Conservation (phyloP, 1,140 invertebrate genomes). For the Xylocopa sonorina region DNA sequence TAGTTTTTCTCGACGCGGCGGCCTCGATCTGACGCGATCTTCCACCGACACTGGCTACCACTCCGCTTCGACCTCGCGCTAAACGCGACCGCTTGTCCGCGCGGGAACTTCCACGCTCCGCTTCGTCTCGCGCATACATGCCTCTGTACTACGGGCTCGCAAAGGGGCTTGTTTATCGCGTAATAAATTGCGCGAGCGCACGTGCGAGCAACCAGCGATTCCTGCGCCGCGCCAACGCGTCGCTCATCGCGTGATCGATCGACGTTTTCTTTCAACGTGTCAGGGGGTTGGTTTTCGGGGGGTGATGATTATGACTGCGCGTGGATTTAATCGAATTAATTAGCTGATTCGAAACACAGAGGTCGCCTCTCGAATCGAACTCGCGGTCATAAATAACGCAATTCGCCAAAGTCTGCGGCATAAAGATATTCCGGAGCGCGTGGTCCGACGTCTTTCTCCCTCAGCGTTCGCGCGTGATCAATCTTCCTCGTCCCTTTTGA, state of each 20-base stretch:
- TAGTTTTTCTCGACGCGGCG: conserved; percentile 70
- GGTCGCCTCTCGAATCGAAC: background rate
- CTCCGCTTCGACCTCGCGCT: conserved; percentile 23
- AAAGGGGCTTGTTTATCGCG: conserved; percentile 61
- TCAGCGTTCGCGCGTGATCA: background rate
- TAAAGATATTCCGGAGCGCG: conserved; percentile 4
- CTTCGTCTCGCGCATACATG: conserved; percentile 32
- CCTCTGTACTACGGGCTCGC: conserved; percentile 4
- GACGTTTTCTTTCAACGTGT: background rate
- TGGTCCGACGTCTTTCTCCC: background rate
- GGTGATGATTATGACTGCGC: too few species aligned
- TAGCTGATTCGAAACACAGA: background rate
- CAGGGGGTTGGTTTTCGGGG: too few species aligned
- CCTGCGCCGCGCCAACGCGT: conserved; percentile 17
- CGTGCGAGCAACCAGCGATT: conserved; percentile 47
- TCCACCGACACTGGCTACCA: conserved; percentile 15
- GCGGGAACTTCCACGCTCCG: conserved; percentile 8
- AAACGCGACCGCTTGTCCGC: conserved; percentile 42
- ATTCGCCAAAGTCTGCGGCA: conserved; percentile 1
- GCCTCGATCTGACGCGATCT: conserved; percentile 71
- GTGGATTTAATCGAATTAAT: too few species aligned
- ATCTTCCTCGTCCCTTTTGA: conserved; percentile 24
- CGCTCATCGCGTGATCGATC: conserved; percentile 48
- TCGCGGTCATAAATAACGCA: background rate
- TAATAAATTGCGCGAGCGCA: conserved; percentile 66